A percentile compares a stretch with the other conserved stretches of the same genome.
These are phyloP conservation scores for Syngnathus typhle DNA, from an alignment of 2,113 vertebrate genomes.

Conservation along the genomic window DNA sequence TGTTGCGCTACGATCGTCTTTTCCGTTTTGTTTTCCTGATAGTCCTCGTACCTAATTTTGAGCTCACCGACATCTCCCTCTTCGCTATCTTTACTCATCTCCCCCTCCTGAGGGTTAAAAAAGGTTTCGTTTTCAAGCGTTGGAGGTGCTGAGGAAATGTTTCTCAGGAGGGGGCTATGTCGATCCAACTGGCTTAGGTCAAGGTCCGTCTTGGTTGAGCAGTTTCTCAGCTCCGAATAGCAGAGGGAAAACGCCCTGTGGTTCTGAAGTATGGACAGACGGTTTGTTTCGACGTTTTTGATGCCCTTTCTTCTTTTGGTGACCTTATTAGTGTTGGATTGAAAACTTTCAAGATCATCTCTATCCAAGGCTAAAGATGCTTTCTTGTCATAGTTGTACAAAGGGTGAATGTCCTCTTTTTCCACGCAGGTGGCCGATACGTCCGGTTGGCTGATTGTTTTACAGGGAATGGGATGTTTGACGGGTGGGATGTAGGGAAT, in stretches of 20 bases:
- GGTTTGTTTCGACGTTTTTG: conserved; percentile 82
- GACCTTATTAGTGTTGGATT: conserved; percentile 78
- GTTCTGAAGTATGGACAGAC: conserved; percentile 71
- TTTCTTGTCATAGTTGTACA: conserved; percentile 79
- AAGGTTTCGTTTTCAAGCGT: conserved; percentile 48
- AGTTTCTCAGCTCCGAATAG: conserved; percentile 78
- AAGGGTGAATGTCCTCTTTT: conserved; percentile 73
- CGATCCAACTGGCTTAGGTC: conserved; percentile 77
- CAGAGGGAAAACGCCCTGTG: conserved; percentile 77
- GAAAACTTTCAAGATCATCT: conserved; percentile 76
- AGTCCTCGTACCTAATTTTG: conserved; percentile 96
- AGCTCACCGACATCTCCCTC: conserved; percentile 88
- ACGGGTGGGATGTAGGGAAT: conserved; percentile 79
- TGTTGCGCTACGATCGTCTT: conserved; percentile 88
- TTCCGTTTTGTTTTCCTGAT: conserved; percentile 92
- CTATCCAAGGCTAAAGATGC: conserved; percentile 66
- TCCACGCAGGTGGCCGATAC: conserved; percentile 74
- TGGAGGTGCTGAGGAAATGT: conserved; percentile 45
- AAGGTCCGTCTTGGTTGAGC: conserved; percentile 75
- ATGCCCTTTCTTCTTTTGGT: conserved; percentile 81
- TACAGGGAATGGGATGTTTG: conserved; percentile 82
- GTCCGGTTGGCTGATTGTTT: conserved; percentile 73
- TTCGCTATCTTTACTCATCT: conserved; percentile 65
- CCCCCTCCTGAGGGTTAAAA: conserved; percentile 43
- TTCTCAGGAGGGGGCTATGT: conserved; percentile 59